Conservation (phyloP, 2,888 invertebrate genomes). For the Microctonus aethiopoides region DNA sequence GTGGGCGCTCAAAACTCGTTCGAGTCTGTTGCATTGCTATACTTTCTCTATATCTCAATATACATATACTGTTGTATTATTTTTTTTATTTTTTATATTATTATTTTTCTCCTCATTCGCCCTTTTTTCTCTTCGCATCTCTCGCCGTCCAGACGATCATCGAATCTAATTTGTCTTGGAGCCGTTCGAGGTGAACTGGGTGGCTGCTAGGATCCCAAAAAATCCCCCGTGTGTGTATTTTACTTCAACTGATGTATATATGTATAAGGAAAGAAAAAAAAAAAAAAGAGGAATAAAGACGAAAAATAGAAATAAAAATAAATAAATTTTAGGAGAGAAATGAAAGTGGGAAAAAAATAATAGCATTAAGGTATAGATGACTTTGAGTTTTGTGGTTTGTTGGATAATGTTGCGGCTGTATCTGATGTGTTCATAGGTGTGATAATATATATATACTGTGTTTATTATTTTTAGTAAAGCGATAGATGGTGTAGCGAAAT, state of each 20-base stretch:
- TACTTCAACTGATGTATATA: conserved; percentile 39
- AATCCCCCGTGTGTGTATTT: conserved; percentile 17
- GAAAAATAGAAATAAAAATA: conserved; percentile 19
- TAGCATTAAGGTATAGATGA: conserved; percentile 6
- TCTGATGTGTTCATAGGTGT: neutral
- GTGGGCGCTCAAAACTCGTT: conserved; percentile 49
- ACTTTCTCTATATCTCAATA: conserved; percentile 14
- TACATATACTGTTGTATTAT: neutral
- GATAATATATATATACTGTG: neutral
- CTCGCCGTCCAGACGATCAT: conserved; percentile 41
- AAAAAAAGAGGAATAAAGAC: conserved; percentile 45
- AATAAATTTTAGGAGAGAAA: conserved; percentile 19
- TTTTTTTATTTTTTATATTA: neutral
- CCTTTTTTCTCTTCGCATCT: neutral
- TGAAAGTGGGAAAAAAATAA: neutral
- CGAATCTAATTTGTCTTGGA: conserved; percentile 56
- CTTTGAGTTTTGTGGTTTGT: conserved; percentile 16
- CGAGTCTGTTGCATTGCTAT: conserved; percentile 32
- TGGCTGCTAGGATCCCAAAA: neutral
- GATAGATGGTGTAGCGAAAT: conserved; percentile 9
- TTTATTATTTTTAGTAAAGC: too few relatives aligned
- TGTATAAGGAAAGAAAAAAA: conserved; percentile 41
- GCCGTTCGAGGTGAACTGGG: conserved; percentile 39
- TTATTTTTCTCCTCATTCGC: neutral
- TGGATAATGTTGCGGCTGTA: neutral